Percentiles rank a stretch among this genome's conserved stretches.
These are phyloP conservation scores for Pristionchus mayeri DNA, from an alignment of 2,888 invertebrate genomes.

Conservation along the genomic window DNA sequence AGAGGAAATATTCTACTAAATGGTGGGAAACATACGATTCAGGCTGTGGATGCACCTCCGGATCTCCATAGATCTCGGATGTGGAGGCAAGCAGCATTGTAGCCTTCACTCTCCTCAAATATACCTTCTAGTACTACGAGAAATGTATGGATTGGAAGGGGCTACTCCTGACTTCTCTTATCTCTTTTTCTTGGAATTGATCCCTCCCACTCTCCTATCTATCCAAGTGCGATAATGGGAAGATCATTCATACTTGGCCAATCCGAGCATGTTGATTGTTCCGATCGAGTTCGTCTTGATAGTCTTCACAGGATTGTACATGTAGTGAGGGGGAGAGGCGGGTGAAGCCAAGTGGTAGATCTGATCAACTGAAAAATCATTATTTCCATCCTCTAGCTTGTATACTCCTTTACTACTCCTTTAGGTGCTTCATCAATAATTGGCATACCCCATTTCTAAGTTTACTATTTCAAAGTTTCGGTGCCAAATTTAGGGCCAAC, in stretches of 20 bases:
- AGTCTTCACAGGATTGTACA: conserved; percentile 99
- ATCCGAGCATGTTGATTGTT: conserved; percentile 80
- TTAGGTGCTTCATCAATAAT: too few species aligned
- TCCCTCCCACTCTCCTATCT: neutral
- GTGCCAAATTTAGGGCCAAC: neutral
- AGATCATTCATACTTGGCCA: conserved; percentile 66
- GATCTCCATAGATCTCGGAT: conserved; percentile 99
- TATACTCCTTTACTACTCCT: too few species aligned
- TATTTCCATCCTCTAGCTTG: neutral
- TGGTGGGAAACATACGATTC: conserved; percentile 82
- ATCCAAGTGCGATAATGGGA: neutral
- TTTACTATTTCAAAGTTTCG: too few species aligned
- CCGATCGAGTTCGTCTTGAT: conserved; percentile 98
- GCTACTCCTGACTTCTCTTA: neutral
- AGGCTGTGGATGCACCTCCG: conserved; percentile 94
- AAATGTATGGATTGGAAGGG: neutral
- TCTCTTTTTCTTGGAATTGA: conserved; percentile 3
- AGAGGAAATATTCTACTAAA: neutral
- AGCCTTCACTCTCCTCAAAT: conserved; percentile 73
- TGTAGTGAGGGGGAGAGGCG: conserved; percentile 98
- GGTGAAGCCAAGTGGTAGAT: conserved; percentile 99
- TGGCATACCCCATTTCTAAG: too few species aligned
- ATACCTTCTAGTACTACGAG: neutral
- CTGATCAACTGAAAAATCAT: conserved; percentile 79
- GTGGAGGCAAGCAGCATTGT: conserved; percentile 88